Evolutionary conservation across 2,113 vertebrate genomes (phyloP).

Genomic region (Amphiprion percula): DNA sequence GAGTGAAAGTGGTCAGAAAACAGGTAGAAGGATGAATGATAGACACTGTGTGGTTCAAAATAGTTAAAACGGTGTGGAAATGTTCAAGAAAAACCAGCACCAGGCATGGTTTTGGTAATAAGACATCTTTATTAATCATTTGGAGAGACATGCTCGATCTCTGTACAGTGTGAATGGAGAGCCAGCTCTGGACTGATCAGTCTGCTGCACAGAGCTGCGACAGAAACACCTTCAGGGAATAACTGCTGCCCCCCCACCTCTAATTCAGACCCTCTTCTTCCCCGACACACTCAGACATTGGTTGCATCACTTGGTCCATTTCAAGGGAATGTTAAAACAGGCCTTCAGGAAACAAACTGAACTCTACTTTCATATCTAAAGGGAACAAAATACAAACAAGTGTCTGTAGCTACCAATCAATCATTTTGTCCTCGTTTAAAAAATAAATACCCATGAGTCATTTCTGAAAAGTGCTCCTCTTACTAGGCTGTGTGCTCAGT

Average conservation of each 20-base stretch:
- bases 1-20: neutral
- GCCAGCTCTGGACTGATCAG: conserved; percentile 70
- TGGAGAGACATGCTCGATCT: conserved; percentile 86
- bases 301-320: conserved; percentile 60
- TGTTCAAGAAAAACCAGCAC: neutral
- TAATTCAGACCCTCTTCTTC: conserved; percentile 25
- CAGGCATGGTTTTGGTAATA: conserved; percentile 73
- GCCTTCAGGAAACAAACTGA: neutral
- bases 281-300: conserved; percentile 41
- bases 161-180: conserved; percentile 84
- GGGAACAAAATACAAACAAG: conserved; percentile 27
- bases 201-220: conserved; percentile 57
- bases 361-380: neutral
- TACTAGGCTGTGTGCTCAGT: conserved; percentile 12
- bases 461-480: conserved; percentile 31
- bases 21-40: too few species aligned
- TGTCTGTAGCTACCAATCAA: conserved; percentile 17
- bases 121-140: conserved; percentile 86
- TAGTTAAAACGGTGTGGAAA: neutral
- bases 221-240: conserved; percentile 36
- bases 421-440: conserved; percentile 34
- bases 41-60: neutral
- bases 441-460: conserved; percentile 54
- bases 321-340: conserved; percentile 49
- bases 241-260: conserved; percentile 42